phyloP scores from a whole-genome alignment of 1,140 invertebrate species.

The Elymnias hypermnestra region DNA sequence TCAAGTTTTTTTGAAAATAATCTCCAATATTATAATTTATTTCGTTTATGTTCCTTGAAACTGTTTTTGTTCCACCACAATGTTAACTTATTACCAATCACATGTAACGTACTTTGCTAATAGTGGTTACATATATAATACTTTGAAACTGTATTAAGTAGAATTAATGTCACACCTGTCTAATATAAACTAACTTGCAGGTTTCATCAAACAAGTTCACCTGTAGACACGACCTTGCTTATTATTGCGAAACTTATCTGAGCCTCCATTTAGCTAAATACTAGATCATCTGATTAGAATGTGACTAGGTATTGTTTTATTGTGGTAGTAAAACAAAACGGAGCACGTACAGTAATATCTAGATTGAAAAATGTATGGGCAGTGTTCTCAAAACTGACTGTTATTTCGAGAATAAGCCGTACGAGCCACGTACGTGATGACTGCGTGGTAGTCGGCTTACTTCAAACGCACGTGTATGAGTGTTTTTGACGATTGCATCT shows the following conservation, averaged over 20 bases:
- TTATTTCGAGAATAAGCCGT: constrained; percentile 27
- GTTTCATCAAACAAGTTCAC: too few species aligned
- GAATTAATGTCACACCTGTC: too few species aligned
- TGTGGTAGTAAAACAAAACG: not conserved
- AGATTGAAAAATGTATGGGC: constrained; percentile 30
- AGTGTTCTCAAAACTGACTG: constrained; percentile 24
- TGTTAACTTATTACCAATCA: too few species aligned
- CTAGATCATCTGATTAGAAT: not conserved
- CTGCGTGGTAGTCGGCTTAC: constrained; percentile 18
- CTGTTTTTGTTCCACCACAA: too few species aligned
- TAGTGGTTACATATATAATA: too few species aligned
- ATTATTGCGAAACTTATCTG: not conserved
- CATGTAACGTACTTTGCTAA: too few species aligned
- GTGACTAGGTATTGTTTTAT: not conserved
- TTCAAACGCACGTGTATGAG: constrained; percentile 18
- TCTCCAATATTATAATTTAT: too few species aligned
- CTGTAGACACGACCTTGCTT: not conserved
- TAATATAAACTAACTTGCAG: too few species aligned
- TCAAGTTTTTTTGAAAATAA: too few species aligned
- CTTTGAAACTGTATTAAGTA: too few species aligned
- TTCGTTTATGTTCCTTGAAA: too few species aligned
- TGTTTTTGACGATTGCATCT: constrained; percentile 17
- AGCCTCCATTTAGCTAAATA: not conserved
- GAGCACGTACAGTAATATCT: constrained; percentile 24
- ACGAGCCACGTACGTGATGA: constrained; percentile 22